Evolutionary conservation across 2,113 vertebrate species (phyloP), one percentile per base, ranked within the genome.

Genomic region (Probosciger aterrimus): DNA sequence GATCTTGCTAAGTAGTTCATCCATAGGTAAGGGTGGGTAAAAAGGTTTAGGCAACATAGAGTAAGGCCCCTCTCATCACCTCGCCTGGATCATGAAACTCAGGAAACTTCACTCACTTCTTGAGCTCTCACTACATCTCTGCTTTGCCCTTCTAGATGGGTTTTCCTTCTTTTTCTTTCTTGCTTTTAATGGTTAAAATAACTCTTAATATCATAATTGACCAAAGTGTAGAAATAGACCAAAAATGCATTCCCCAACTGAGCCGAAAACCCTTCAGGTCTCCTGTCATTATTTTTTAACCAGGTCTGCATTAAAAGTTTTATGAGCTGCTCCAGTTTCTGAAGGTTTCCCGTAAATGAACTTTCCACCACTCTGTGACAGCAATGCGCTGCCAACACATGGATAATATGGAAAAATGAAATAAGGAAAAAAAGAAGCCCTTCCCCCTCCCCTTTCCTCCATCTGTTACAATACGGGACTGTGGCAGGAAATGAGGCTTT

Each of bases 291-390:
- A 94, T 95, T 95, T 95, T 97, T 97, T 96, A 96, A 96, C 65
- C 92, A 93, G 87, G 69, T 92, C 90, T 96, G 79, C 88, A 95
- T 89, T 96, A 87, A 96, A 96, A 95, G 90, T 97, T 95, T 96
- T 93, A 97, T 95, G 79, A 96, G 81, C 90, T 95, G 79, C 87
- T 97, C 90, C 85, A 83, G 83, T 96, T 97, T 96, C 94, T 7
- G 84, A 94, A 96, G 93, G 94, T 86, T 97, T 97, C 96, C 96
- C 85, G 89, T 97, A 97, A 97, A 97, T 96, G 95, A 97, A 95
- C 95, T 96, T 97, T 96, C 91, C 93, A 96, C 88, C 93, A 92
- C 88, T 95, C 90, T 86, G 60, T 93, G 93, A 95, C 77, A 92
- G 92, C 92, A 57, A 49, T 80, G 82, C 18, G 4, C 94, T 97